A percentile compares a stretch with the other conserved stretches of the same genome.
These are phyloP conservation scores for Platynereis dumerilii DNA, from an alignment of 2,888 invertebrate species.

Conservation along the genomic window DNA sequence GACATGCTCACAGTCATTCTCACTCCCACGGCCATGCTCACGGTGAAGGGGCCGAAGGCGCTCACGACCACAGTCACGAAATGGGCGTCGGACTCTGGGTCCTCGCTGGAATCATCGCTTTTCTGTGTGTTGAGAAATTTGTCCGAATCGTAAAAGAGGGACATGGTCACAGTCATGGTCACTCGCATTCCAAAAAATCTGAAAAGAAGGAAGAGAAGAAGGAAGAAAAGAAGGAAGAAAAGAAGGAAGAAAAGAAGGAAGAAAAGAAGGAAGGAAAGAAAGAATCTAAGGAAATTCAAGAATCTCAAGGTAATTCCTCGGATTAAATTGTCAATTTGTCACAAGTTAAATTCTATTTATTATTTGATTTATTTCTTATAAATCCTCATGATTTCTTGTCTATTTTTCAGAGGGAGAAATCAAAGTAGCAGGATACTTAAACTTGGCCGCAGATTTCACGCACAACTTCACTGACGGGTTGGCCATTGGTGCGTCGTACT, in stretches of 20 bases:
- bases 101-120: conserved; percentile 88
- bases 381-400: no score
- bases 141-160: conserved; percentile 74
- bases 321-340: no score
- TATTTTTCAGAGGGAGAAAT: conserved; percentile 58
- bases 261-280: conserved; percentile 34
- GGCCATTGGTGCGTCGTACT: conserved; percentile 96
- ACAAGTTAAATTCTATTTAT: no score
- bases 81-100: conserved; percentile 94
- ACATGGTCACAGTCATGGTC: conserved; percentile 72
- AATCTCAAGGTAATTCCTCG: no score
- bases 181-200: conserved; percentile 22
- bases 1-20: conserved; percentile 58
- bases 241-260: conserved; percentile 21
- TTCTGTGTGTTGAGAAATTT: conserved; percentile 89
- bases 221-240: conserved; percentile 19
- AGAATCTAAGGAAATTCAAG: conserved; percentile 23
- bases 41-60: conserved; percentile 32
- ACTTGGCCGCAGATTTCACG: conserved; percentile 96
- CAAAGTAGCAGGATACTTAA: conserved; percentile 90
- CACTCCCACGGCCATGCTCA: conserved; percentile 68
- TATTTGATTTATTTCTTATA: no score
- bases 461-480: conserved; percentile 99
- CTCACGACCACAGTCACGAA: conserved; percentile 70
- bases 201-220: conserved; percentile 9